These are phyloP conservation scores for Clanis bilineata DNA, from an alignment of 2,888 invertebrate genomes.

Conservation along the genomic window DNA sequence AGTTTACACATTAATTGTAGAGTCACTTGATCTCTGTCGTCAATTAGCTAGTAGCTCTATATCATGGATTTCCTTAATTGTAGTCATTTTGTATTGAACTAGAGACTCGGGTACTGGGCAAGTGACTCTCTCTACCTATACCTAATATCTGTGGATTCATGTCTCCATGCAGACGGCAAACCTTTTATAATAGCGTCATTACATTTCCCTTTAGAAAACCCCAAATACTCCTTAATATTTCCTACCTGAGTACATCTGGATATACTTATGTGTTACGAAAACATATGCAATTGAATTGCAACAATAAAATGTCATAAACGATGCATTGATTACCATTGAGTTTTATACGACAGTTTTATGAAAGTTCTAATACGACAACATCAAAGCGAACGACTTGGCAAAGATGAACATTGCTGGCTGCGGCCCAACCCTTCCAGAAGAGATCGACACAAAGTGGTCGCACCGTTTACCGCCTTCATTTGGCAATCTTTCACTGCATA, in stretches of 20 bases:
- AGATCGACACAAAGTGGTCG: constrained; percentile 52
- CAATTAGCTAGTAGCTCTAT: too few relatives aligned
- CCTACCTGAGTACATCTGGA: not conserved
- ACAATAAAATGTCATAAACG: not conserved
- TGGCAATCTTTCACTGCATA: constrained; percentile 67
- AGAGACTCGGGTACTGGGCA: too few relatives aligned
- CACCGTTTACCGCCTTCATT: constrained; percentile 65
- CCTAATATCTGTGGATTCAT: too few relatives aligned
- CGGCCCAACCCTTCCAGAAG: constrained; percentile 52
- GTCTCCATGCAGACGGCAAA: too few relatives aligned
- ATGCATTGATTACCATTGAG: not conserved
- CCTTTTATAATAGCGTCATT: too few relatives aligned
- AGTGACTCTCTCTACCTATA: too few relatives aligned
- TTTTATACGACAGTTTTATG: not conserved
- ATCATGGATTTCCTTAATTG: too few relatives aligned
- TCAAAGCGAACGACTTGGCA: constrained; percentile 55
- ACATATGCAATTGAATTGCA: not conserved
- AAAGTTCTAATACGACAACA: constrained; percentile 45
- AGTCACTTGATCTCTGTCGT: too few relatives aligned
- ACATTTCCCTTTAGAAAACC: too few relatives aligned
- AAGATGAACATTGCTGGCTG: constrained; percentile 46
- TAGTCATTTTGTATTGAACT: too few relatives aligned
- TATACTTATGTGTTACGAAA: not conserved
- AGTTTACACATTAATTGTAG: too few relatives aligned
- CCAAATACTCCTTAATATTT: too few relatives aligned